Percentiles rank a stretch among this genome's conserved stretches.
Evolutionary conservation across 2,113 vertebrate genomes (phyloP).

Genomic region (Panthera tigris): DNA sequence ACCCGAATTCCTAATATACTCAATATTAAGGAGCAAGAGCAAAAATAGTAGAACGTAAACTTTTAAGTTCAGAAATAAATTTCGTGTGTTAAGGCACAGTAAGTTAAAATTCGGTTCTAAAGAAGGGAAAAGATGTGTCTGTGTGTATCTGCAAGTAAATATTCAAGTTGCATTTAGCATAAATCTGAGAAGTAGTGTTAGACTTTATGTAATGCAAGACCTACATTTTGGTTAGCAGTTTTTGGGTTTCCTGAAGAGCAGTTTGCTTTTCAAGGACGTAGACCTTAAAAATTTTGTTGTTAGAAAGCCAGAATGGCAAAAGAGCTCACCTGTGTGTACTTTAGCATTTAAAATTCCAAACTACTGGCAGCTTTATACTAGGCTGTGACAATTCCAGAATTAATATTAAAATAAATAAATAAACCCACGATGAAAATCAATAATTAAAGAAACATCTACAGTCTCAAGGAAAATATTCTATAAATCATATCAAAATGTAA

Average conservation of each 20-base stretch:
- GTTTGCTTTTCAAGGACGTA: slow-evolving; percentile 41
- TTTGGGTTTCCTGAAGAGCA: slow-evolving; percentile 29
- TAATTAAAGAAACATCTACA: slow-evolving; percentile 21
- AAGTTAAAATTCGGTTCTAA: slow-evolving; percentile 47
- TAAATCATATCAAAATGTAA: neutral
- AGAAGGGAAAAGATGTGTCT: neutral
- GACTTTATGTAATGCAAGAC: neutral
- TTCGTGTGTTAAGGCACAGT: slow-evolving; percentile 43
- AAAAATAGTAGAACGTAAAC: slow-evolving; percentile 30
- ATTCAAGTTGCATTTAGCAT: neutral
- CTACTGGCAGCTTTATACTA: neutral
- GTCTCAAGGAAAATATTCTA: neutral
- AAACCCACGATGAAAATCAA: neutral
- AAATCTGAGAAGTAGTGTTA: neutral
- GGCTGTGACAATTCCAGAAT: slow-evolving; percentile 10
- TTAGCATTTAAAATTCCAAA: neutral
- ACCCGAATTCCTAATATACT: slow-evolving; percentile 31
- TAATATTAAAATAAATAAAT: slow-evolving; percentile 23
- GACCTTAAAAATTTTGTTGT: slow-evolving; percentile 29
- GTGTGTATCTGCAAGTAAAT: slow-evolving; percentile 18
- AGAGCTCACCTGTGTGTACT: neutral
- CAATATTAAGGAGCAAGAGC: neutral
- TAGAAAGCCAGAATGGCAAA: slow-evolving; percentile 42
- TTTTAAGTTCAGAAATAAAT: slow-evolving; percentile 43
- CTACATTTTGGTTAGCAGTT: slow-evolving; percentile 4